Percentiles rank a stretch among this genome's conserved stretches.
phyloP scores from a whole-genome alignment of 2,888 invertebrate species.

The Eumerus sabulonum region DNA sequence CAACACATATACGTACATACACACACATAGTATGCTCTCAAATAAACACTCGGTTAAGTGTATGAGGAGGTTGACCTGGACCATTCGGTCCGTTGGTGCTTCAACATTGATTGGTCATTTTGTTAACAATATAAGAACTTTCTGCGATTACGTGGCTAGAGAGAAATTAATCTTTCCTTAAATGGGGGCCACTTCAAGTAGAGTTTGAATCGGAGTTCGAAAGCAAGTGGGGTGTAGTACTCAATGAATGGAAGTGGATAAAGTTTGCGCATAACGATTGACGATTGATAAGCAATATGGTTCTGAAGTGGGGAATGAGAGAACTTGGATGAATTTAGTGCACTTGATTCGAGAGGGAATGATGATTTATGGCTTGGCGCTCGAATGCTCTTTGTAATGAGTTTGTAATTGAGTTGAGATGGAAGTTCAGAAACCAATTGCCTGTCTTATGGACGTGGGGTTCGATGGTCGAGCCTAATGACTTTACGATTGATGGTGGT shows the following conservation, averaged over 20 bases:
- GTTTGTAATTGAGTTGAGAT: too few species aligned
- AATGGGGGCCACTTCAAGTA: slow-evolving; percentile 48
- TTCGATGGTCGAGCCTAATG: too few species aligned
- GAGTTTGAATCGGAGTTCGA: slow-evolving; percentile 30
- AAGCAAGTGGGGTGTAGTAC: not conserved
- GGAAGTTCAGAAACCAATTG: too few species aligned
- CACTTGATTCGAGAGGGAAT: too few species aligned
- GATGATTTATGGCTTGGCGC: too few species aligned
- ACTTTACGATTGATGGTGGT: too few species aligned
- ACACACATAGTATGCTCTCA: too few species aligned
- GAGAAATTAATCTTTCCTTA: slow-evolving; percentile 62
- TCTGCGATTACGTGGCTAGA: slow-evolving; percentile 44
- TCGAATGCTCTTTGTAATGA: too few species aligned
- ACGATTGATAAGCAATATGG: not conserved
- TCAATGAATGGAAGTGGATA: slow-evolving; percentile 46
- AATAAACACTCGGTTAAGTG: not conserved
- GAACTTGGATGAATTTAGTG: too few species aligned
- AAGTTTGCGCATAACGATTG: slow-evolving; percentile 6
- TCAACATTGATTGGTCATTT: slow-evolving; percentile 66
- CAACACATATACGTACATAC: too few species aligned
- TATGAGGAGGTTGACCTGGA: slow-evolving; percentile 2
- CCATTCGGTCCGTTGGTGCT: slow-evolving; percentile 20
- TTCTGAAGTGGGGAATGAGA: too few species aligned
- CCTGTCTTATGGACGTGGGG: too few species aligned
- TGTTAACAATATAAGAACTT: slow-evolving; percentile 63